Conservation (phyloP, 1,140 invertebrate species). For the Pachypeltis micranthus region DNA sequence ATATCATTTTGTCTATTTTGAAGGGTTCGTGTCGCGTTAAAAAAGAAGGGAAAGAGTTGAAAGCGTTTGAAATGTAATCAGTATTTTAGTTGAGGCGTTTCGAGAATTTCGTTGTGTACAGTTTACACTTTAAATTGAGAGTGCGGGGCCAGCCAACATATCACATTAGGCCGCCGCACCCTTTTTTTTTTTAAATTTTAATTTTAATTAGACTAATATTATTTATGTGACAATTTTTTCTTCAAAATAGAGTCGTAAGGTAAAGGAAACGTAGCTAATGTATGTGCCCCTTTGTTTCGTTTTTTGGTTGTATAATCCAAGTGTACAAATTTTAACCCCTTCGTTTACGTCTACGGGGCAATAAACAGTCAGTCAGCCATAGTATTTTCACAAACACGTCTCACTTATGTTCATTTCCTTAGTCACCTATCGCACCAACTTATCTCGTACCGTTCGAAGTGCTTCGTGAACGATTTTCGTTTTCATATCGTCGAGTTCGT, state of each 20-base stretch:
- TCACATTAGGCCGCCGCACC: conserved; percentile 16
- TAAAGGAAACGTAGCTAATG: conserved; percentile 17
- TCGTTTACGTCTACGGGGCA: conserved; percentile 18
- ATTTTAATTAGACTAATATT: conserved; percentile 11
- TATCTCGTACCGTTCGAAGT: no score
- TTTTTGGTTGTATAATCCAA: conserved; percentile 13
- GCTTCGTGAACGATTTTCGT: no score
- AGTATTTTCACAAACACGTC: conserved; percentile 15
- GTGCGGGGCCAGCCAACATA: conserved; percentile 13
- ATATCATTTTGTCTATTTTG: no score
- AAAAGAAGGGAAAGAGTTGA: no score
- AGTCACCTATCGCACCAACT: no score
- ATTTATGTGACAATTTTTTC: conserved; percentile 17
- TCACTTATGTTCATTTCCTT: not conserved
- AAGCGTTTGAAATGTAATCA: no score
- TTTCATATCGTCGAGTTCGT: no score
- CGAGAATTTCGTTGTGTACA: conserved; percentile 20
- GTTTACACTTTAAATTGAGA: conserved; percentile 1
- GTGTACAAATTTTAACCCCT: conserved; percentile 18
- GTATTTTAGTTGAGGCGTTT: conserved; percentile 13
- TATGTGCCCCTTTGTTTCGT: conserved; percentile 18
- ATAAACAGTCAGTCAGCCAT: conserved; percentile 20
- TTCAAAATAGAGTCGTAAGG: conserved; percentile 17
- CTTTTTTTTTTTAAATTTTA: no score
- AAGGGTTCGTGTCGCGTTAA: no score